These are phyloP conservation scores for Cyphomyrus discorhynchus DNA, from an alignment of 2,113 vertebrate species.

Conservation along the genomic window DNA sequence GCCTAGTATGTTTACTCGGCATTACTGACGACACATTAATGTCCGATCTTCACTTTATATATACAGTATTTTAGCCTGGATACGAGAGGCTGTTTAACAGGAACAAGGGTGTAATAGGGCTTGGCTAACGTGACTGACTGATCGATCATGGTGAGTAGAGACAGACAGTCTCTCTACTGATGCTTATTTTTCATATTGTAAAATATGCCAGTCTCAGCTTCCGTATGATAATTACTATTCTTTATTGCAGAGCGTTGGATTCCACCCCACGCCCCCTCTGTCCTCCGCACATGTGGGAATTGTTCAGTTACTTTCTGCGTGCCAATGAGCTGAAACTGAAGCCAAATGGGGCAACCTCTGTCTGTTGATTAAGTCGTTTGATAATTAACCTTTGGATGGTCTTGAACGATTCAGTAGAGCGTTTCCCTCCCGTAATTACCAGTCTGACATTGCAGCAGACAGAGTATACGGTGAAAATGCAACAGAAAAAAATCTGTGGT, in stretches of 20 bases:
- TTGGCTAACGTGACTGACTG: neutral
- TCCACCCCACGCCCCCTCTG: neutral
- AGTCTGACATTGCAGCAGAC: constrained; percentile 5
- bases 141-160: neutral
- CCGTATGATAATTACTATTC: neutral
- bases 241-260: neutral
- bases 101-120: neutral
- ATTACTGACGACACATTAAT: neutral
- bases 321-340: neutral
- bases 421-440: neutral
- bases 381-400: constrained; percentile 15
- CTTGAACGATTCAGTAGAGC: neutral
- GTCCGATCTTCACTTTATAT: neutral
- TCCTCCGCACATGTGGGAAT: neutral
- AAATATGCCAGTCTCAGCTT: neutral
- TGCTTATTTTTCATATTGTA: neutral
- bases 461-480: neutral
- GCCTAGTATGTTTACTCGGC: neutral
- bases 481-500: neutral
- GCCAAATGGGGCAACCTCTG: constrained; percentile 1
- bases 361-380: constrained; percentile 13
- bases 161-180: neutral
- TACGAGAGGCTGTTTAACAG: neutral
- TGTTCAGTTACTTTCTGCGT: neutral
- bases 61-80: neutral